Conservation (phyloP, 2,888 invertebrate genomes). For the Epinotia bilunana region DNA sequence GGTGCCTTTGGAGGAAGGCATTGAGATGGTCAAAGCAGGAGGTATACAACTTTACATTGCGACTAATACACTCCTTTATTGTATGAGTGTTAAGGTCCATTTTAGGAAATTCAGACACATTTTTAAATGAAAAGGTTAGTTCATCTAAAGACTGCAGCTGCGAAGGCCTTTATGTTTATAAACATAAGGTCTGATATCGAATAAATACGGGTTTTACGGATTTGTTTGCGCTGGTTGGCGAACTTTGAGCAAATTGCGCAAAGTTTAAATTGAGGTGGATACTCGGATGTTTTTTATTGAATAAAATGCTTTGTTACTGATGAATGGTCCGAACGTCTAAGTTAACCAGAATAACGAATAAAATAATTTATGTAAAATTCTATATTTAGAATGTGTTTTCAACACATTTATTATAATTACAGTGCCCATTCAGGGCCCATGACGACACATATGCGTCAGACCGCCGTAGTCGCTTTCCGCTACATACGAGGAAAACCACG, state of each 20-base stretch:
- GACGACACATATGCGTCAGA: too few species aligned
- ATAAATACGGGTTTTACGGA: neutral
- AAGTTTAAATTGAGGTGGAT: constrained; percentile 41
- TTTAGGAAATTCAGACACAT: neutral
- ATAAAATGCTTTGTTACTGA: constrained; percentile 33
- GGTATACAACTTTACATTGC: constrained; percentile 54
- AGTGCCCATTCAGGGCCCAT: too few species aligned
- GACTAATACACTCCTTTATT: constrained; percentile 1
- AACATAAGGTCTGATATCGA: neutral
- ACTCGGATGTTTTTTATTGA: constrained; percentile 35
- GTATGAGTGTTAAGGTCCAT: neutral
- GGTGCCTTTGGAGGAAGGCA: constrained; percentile 60
- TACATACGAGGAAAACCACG: too few species aligned
- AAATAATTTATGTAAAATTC: neutral
- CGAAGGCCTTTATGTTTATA: neutral
- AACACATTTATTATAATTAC: neutral
- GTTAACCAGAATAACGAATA: neutral
- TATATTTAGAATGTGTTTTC: neutral
- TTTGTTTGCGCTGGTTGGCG: constrained; percentile 7
- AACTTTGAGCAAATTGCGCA: constrained; percentile 36
- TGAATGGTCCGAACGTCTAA: constrained; percentile 5
- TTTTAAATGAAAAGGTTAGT: neutral
- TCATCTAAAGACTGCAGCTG: neutral
- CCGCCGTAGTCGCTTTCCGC: too few species aligned
- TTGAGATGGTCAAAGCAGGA: constrained; percentile 69